These are phyloP conservation scores for Penaeus japonicus DNA, from an alignment of 1,140 invertebrate genomes.

Conservation along the genomic window DNA sequence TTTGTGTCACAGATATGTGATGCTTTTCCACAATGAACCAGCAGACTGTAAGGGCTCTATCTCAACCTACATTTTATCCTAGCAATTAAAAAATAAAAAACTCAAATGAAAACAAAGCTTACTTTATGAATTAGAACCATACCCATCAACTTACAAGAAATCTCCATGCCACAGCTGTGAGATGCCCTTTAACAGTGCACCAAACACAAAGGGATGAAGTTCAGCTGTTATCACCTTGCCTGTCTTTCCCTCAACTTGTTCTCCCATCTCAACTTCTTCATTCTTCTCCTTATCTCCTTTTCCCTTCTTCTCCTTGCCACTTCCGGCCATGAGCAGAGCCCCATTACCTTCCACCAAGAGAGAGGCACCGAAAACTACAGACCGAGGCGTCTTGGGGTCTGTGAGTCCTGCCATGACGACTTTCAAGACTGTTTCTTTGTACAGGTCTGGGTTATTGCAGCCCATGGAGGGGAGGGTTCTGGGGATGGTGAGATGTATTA, in stretches of 20 bases:
- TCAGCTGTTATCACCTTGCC: not conserved
- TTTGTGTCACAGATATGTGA: no score
- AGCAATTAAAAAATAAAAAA: no score
- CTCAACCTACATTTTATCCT: no score
- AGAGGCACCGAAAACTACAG: not conserved
- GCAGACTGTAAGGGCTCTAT: no score
- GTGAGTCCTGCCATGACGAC: not conserved
- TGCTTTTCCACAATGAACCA: no score
- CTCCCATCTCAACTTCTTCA: no score
- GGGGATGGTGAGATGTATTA: not conserved
- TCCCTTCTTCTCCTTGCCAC: no score
- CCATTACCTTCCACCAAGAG: not conserved
- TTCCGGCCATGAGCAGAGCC: no score
- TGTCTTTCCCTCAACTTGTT: not conserved
- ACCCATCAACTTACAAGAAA: no score
- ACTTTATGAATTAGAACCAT: no score
- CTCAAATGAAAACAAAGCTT: no score
- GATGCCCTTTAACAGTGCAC: not conserved
- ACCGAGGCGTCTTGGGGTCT: not conserved
- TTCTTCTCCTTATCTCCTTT: no score
- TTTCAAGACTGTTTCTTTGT: not conserved
- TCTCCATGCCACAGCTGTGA: not conserved
- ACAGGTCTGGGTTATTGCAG: not conserved
- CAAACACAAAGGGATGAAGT: not conserved
- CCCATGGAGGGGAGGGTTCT: constrained; percentile 17